phyloP scores from a whole-genome alignment of 1,140 invertebrate species.

The Radopholus similis region DNA sequence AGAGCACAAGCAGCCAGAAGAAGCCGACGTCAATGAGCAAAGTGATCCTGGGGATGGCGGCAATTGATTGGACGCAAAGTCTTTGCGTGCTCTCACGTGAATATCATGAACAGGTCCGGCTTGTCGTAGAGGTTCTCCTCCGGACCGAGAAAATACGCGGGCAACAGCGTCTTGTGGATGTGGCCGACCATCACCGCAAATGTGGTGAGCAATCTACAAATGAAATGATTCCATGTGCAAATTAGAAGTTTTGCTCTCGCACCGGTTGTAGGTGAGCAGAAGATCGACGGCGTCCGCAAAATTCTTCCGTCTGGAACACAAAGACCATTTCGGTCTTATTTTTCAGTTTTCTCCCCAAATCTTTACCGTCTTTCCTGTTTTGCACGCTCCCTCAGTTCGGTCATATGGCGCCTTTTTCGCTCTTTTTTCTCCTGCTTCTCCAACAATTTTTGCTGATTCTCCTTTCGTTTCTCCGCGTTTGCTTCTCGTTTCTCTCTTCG shows the following conservation, averaged over 20 bases:
- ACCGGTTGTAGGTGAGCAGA: constrained; percentile 4
- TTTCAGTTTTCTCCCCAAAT: too few species aligned
- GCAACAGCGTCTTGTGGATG: constrained; percentile 47
- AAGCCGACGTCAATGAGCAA: constrained; percentile 33
- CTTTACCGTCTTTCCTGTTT: constrained; percentile 6
- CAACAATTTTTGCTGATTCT: constrained; percentile 4
- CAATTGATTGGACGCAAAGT: not conserved
- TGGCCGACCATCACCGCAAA: constrained; percentile 50
- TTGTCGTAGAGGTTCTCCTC: constrained; percentile 37
- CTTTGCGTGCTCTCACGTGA: constrained; percentile 35
- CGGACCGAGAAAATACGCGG: constrained; percentile 26
- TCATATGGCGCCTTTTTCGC: not conserved
- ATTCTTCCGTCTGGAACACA: constrained; percentile 11
- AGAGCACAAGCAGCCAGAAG: constrained; percentile 37
- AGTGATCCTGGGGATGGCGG: constrained; percentile 28
- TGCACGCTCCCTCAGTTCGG: not conserved
- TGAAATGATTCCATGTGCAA: too few species aligned
- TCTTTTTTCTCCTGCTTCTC: constrained; percentile 6
- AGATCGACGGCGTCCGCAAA: constrained; percentile 18
- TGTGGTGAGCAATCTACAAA: constrained; percentile 27
- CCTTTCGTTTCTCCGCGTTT: not conserved
- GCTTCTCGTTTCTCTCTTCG: not conserved
- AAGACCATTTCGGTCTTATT: too few species aligned
- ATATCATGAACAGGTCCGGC: constrained; percentile 45
- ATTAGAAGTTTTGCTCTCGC: too few species aligned